Conservation (phyloP, 2,888 invertebrate species). For the Saturnia pavonia region DNA sequence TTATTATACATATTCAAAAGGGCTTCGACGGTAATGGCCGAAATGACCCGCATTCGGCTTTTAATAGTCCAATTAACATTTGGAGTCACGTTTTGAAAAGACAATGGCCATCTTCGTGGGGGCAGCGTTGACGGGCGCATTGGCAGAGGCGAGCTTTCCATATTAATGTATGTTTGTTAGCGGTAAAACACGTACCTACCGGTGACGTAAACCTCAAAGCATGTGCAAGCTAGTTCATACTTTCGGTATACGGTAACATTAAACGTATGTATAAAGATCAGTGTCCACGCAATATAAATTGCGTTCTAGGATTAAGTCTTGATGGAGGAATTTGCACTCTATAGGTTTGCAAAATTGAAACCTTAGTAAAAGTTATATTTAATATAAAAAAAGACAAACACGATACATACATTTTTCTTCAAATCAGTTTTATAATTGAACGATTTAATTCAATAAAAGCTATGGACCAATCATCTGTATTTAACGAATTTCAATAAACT, state of each 20-base stretch:
- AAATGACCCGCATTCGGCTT: slow-evolving; percentile 81
- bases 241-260: slow-evolving; percentile 12
- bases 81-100: slow-evolving; percentile 79
- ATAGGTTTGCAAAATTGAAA: background rate
- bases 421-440: background rate
- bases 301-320: background rate
- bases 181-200: slow-evolving; percentile 77
- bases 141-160: slow-evolving; percentile 76
- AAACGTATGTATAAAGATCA: slow-evolving; percentile 6
- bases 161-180: slow-evolving; percentile 82
- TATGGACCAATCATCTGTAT: background rate
- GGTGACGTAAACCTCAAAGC: slow-evolving; percentile 70
- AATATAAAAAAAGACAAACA: background rate
- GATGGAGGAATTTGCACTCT: background rate
- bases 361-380: background rate
- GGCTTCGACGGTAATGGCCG: slow-evolving; percentile 73
- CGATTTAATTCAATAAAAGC: background rate
- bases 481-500: too few relatives aligned
- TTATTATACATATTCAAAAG: slow-evolving; percentile 82
- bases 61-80: slow-evolving; percentile 81
- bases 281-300: background rate
- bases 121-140: slow-evolving; percentile 78
- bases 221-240: slow-evolving; percentile 50
- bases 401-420: background rate
- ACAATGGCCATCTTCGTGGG: slow-evolving; percentile 81